Evolutionary conservation across 2,888 invertebrate species (phyloP), one percentile per base, ranked within the genome.

Genomic region (Drosophila subquinaria): DNA sequence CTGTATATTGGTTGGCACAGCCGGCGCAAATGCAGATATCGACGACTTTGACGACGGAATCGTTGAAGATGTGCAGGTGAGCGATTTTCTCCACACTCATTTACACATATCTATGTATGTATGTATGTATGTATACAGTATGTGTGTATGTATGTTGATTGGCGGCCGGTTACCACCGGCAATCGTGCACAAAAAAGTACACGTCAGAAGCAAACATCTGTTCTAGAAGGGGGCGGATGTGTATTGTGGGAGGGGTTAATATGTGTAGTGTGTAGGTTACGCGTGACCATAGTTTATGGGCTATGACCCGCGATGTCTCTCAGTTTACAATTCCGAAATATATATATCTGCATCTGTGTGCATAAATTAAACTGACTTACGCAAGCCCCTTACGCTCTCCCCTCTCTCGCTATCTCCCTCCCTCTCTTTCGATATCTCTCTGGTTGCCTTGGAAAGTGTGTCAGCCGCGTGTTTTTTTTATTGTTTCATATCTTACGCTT

Each of bases 11-110:
- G 42, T 66, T 20, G 53, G 53, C 10, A 50, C 69, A 57, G 57
- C 69, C 40, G 79, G 68, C 61, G 67, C 72, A 27, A 69, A 66
- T 13, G 74, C 71, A 33, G 84, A 81, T 15, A 80, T 77, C n/a
- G 88, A 89, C 36, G 90, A 88, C 53, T 89, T 88, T 45, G 88
- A 88, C 42, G 92, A 92, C 59, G 92, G 89, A n/a, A 45, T 81
- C 36, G 91, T 91, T 27, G 91, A 91, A 73, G 90, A 91, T 76
- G 80, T 90, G 23, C 88, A 86, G 84, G 91, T 91, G 68, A 91
- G 89, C 15, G 45, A 15, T 53, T 33, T 51, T 30, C 27, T 27
- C 10, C 15, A 40, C 15, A 40, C 2, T 47, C 45, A 53, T 20
- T 15, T 17, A 64, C 45, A 17, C 47, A 10, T 17, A 30, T 36